phyloP scores from a whole-genome alignment of 2,888 invertebrate species.

The Nebria brevicollis region DNA sequence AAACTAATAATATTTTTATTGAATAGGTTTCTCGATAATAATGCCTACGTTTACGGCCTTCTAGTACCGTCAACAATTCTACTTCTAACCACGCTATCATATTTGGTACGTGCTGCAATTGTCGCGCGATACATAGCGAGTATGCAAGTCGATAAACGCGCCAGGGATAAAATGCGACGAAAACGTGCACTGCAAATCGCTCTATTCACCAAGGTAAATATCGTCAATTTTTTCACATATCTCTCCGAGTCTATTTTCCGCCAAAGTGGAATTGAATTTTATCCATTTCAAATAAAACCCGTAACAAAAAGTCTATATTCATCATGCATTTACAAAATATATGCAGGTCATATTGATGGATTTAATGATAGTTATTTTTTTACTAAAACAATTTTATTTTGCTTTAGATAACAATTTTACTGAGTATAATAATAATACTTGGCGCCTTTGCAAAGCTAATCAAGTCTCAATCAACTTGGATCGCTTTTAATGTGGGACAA shows the following conservation, averaged over 20 bases:
- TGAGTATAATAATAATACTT: constrained; percentile 59
- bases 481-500: constrained; percentile 63
- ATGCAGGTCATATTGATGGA: too few relatives aligned
- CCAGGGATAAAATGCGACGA: constrained; percentile 70
- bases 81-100: constrained; percentile 63
- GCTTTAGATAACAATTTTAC: constrained; percentile 61
- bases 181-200: constrained; percentile 69
- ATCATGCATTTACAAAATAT: neutral
- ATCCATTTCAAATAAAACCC: neutral
- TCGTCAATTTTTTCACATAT: neutral
- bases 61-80: constrained; percentile 63
- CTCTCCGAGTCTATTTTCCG: neutral
- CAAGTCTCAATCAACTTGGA: constrained; percentile 61
- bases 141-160: constrained; percentile 69
- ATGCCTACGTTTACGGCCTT: constrained; percentile 66
- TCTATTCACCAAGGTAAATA: constrained; percentile 68
- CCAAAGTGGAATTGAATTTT: neutral
- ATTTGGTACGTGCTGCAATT: constrained; percentile 66
- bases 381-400: neutral
- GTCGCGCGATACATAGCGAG: constrained; percentile 70
- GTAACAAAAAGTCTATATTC: neutral
- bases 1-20: constrained; percentile 17
- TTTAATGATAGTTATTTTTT: neutral
- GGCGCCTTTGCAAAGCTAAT: constrained; percentile 61
- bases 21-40: constrained; percentile 66